These are phyloP conservation scores for Manacus vitellinus DNA, from an alignment of 2,113 vertebrate genomes.

Conservation along the genomic window DNA sequence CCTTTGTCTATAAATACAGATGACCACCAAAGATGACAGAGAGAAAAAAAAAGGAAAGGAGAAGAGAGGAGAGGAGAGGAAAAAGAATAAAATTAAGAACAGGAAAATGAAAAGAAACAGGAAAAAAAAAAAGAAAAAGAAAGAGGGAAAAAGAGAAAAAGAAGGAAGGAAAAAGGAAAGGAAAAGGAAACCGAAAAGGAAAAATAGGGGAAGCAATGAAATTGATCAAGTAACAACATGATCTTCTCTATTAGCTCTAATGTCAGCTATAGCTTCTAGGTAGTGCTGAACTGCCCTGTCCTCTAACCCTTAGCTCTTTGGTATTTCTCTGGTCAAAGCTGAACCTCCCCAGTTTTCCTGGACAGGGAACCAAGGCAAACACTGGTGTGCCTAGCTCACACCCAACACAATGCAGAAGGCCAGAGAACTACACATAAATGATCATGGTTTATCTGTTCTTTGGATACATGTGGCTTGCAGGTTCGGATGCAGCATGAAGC, in stretches of 20 bases:
- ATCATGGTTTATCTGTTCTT: neutral
- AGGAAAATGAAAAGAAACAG: rapidly evolving
- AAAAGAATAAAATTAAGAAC: too few species aligned
- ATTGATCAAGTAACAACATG: neutral
- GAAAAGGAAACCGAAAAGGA: neutral
- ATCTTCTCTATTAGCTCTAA: neutral
- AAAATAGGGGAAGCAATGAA: neutral
- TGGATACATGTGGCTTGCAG: neutral
- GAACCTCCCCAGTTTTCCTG: neutral
- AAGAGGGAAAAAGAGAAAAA: rapidly evolving
- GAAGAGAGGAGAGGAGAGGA: neutral
- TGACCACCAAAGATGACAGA: conserved; percentile 68
- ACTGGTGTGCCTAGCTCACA: neutral
- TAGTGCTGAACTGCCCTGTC: neutral
- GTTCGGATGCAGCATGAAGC: neutral
- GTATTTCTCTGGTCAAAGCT: neutral
- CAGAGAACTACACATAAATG: neutral
- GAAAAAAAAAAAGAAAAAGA: rapidly evolving
- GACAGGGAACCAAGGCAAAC: neutral
- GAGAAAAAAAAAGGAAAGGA: neutral
- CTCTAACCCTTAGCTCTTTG: neutral
- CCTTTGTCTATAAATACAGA: conserved; percentile 67
- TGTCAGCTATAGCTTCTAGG: neutral
- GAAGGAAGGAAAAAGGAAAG: rapidly evolving
- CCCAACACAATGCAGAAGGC: neutral